Percentiles rank a stretch among this genome's conserved stretches.
Evolutionary conservation across 2,113 vertebrate genomes (phyloP).

Genomic region (Tragelaphus scriptus): DNA sequence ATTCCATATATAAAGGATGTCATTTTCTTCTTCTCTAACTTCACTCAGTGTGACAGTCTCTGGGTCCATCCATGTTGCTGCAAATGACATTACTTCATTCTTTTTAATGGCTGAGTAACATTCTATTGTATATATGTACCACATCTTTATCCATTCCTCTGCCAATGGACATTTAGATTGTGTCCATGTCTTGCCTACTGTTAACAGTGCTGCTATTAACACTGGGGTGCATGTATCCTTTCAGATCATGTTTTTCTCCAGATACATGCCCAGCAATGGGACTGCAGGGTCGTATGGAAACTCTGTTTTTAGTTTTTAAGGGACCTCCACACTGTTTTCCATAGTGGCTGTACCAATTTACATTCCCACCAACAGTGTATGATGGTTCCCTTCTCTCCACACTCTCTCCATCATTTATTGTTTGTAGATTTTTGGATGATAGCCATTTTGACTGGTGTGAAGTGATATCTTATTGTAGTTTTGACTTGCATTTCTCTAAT

Average conservation of each 20-base stretch:
- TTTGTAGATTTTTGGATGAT: background rate
- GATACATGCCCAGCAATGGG: background rate
- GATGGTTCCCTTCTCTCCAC: background rate
- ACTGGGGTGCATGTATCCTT: background rate
- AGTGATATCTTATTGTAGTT: background rate
- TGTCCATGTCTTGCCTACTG: background rate
- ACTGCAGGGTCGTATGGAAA: background rate
- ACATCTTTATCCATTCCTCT: background rate
- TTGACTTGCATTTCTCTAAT: background rate
- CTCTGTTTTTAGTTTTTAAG: background rate
- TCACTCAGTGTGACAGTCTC: background rate
- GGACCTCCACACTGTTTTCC: background rate
- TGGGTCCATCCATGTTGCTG: background rate
- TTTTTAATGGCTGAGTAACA: background rate
- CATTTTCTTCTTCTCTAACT: background rate
- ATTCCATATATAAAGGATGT: background rate
- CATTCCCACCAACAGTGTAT: background rate
- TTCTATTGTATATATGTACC: background rate
- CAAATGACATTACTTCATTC: background rate
- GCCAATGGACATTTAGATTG: background rate
- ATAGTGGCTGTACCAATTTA: background rate
- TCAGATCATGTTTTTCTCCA: background rate
- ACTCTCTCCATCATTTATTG: background rate
- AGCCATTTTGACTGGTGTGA: background rate
- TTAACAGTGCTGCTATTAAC: background rate